phyloP scores from a whole-genome alignment of 2,888 invertebrate species.

The Omphaloscelis lunosa region DNA sequence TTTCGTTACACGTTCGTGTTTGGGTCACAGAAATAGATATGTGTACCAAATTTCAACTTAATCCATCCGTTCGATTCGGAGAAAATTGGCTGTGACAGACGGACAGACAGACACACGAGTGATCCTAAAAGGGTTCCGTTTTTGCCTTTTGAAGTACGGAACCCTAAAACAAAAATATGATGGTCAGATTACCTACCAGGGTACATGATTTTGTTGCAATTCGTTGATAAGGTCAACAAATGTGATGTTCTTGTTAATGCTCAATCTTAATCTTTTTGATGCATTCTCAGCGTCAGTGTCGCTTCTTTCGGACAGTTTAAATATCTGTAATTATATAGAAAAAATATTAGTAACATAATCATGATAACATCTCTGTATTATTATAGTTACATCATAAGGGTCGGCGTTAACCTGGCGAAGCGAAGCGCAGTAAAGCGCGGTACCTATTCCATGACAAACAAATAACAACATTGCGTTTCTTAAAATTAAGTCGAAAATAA shows the following conservation, averaged over 20 bases:
- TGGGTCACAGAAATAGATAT: too few species aligned
- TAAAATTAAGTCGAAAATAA: background rate
- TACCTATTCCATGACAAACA: background rate
- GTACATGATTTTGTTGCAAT: conserved; percentile 78
- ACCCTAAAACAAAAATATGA: background rate
- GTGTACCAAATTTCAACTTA: too few species aligned
- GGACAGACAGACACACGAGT: too few species aligned
- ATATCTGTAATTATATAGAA: conserved; percentile 66
- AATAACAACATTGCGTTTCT: background rate
- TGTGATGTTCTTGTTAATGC: conserved; percentile 78
- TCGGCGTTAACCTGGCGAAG: background rate
- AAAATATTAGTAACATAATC: background rate
- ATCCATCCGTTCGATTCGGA: too few species aligned
- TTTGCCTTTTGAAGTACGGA: too few species aligned
- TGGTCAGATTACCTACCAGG: conserved; percentile 77
- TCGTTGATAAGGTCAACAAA: conserved; percentile 82
- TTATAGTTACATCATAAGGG: background rate
- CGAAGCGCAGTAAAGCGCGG: background rate
- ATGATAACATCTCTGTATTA: background rate
- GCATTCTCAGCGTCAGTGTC: conserved; percentile 69
- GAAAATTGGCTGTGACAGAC: too few species aligned
- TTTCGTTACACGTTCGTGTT: too few species aligned
- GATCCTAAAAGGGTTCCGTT: too few species aligned
- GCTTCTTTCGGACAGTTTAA: conserved; percentile 63
- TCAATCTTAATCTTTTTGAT: conserved; percentile 78